Evolutionary conservation across 2,797 vertebrate genomes (phyloP).

Genomic region (Malurus splendens): DNA sequence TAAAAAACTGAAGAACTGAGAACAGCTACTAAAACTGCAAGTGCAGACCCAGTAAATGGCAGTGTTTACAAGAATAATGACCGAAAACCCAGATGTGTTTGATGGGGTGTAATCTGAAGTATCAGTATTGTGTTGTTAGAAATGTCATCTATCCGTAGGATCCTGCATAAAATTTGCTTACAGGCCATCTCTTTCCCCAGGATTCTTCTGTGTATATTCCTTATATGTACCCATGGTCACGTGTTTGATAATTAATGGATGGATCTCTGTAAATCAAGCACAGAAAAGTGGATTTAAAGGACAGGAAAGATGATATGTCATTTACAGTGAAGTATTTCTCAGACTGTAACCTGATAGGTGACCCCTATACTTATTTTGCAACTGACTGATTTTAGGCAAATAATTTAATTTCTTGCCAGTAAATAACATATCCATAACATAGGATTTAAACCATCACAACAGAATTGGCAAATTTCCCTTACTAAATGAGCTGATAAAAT

Average conservation of each 20-base stretch:
- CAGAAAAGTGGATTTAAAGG: background rate
- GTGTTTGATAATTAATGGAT: background rate
- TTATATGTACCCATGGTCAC: background rate
- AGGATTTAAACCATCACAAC: background rate
- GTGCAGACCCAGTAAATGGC: background rate
- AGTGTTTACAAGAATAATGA: background rate
- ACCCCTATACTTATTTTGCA: background rate
- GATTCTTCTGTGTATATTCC: background rate
- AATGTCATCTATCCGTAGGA: background rate
- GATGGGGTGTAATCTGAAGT: background rate
- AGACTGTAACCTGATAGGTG: background rate
- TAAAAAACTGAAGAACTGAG: background rate
- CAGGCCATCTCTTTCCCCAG: background rate
- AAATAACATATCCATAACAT: background rate
- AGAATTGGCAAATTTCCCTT: background rate
- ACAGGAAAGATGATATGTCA: background rate
- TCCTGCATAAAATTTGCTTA: background rate
- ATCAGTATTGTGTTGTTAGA: background rate
- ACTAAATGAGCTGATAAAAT: background rate
- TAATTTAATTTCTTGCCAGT: background rate
- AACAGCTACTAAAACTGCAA: background rate
- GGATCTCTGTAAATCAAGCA: background rate
- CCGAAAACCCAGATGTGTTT: background rate
- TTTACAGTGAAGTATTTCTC: background rate
- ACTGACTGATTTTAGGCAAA: background rate